Conservation (phyloP, 2,888 invertebrate genomes). For the Melanargia galathea region DNA sequence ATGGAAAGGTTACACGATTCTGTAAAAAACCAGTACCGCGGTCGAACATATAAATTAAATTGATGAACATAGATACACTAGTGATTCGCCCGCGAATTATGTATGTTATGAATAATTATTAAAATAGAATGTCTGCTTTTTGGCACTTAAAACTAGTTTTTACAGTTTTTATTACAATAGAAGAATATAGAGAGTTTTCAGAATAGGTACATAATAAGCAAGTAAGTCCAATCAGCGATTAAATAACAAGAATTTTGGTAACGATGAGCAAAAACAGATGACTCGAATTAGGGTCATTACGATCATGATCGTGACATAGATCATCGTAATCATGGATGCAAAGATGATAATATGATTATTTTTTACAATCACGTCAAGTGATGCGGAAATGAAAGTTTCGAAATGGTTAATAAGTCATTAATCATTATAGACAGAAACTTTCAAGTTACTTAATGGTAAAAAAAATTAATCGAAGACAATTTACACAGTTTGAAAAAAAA, state of each 20-base stretch:
- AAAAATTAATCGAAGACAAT: no score
- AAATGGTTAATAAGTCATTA: background rate
- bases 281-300: slow-evolving; percentile 42
- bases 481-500: no score
- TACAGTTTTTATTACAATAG: background rate
- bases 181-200: background rate
- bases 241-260: slow-evolving; percentile 21
- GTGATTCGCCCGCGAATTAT: no score
- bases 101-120: no score
- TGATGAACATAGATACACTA: background rate
- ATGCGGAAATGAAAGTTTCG: slow-evolving; percentile 3
- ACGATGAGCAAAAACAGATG: slow-evolving; percentile 25
- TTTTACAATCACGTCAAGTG: background rate
- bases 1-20: slow-evolving; percentile 5
- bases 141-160: background rate
- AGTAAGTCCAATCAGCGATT: slow-evolving; percentile 12
- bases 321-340: slow-evolving; percentile 33
- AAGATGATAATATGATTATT: slow-evolving; percentile 8
- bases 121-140: no score
- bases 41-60: background rate
- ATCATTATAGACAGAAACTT: background rate
- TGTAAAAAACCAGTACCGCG: slow-evolving; percentile 1
- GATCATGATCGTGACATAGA: slow-evolving; percentile 41
- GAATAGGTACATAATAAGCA: background rate
- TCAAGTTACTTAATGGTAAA: background rate